Evolutionary conservation across 2,113 vertebrate genomes (phyloP).

Genomic region (Melanerpes formicivorus): DNA sequence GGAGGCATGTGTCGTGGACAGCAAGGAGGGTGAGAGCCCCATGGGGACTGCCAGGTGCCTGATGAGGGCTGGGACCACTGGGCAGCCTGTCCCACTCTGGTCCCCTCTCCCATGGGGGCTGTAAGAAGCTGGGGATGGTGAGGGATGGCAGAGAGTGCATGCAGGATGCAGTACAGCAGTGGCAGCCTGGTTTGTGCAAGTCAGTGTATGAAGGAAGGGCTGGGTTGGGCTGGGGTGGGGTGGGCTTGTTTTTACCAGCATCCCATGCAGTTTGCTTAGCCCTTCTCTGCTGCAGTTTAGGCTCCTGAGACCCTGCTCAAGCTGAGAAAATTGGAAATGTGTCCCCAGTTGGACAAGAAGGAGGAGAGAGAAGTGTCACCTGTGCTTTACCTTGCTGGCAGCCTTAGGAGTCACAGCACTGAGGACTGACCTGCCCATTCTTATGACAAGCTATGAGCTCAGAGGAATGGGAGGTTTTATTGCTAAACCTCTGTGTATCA

Average conservation of each 20-base stretch:
- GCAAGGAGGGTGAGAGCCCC: accelerated
- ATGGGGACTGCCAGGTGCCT: accelerated
- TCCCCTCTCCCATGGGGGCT: accelerated
- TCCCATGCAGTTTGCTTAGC: neutral
- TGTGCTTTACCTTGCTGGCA: neutral
- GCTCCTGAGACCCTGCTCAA: accelerated
- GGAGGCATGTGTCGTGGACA: accelerated
- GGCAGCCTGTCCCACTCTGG: neutral
- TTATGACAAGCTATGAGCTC: accelerated
- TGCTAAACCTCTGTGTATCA: neutral
- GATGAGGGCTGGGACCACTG: accelerated
- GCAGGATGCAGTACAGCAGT: accelerated
- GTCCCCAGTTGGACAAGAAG: neutral
- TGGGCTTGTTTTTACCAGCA: accelerated
- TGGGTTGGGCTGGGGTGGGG: neutral
- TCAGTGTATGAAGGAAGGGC: neutral
- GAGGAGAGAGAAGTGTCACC: neutral
- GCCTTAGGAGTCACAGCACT: neutral
- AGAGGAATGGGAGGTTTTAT: neutral
- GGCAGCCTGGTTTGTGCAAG: neutral
- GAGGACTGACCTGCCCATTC: neutral
- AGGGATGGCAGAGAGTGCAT: accelerated
- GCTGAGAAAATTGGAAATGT: neutral
- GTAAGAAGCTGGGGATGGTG: accelerated
- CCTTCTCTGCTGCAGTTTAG: neutral